Evolutionary conservation across 2,888 invertebrate genomes (phyloP), one percentile per base, ranked within the genome.

Genomic region (Geophilus truncorum): DNA sequence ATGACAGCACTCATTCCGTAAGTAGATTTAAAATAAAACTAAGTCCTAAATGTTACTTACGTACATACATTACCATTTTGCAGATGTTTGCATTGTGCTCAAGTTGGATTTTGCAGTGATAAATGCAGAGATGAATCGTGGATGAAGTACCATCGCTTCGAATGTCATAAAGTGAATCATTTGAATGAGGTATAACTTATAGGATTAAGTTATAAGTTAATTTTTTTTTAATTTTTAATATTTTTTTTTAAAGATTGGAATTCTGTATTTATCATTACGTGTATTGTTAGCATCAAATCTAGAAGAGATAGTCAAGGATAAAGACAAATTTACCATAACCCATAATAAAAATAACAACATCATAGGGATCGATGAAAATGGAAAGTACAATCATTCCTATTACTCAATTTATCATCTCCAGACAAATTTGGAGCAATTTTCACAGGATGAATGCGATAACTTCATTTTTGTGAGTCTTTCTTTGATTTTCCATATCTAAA

Each of bases 191-290:
- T 34, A 32, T 45, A 45, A 25, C 51, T 25, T 36, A 30, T 28
- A 75, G 75, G 32, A 23, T n/a, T 82, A 80, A 76, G 79, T 18
- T 78, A 80, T 45, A 80, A 81, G 36, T 77, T 82, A 34, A 78
- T 81, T 80, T 79, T 12, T 79, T 70, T 76, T 80, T 40, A 3
- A 40, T 80, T 82, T 34, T 70, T n/a, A n/a, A n/a, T n/a, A n/a
- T 57, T 70, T 7, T 77, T 77, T 77, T 32, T 32, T 78, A n/a
- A 34, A 78, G 78, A 78, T 78, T 34, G 78, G 78, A 79, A 92
- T 95, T 82, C 92, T 92, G 0, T 93, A 94, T 86, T 90, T 94
- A 81, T 94, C 93, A n/a, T 88, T 93, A 51, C 90, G 90, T 86
- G 91, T 92, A 1, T 87, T 94, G 28, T 85, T 94, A 9, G 89